phyloP scores from a whole-genome alignment of 2,888 invertebrate species.

The Baronia brevicornis region DNA sequence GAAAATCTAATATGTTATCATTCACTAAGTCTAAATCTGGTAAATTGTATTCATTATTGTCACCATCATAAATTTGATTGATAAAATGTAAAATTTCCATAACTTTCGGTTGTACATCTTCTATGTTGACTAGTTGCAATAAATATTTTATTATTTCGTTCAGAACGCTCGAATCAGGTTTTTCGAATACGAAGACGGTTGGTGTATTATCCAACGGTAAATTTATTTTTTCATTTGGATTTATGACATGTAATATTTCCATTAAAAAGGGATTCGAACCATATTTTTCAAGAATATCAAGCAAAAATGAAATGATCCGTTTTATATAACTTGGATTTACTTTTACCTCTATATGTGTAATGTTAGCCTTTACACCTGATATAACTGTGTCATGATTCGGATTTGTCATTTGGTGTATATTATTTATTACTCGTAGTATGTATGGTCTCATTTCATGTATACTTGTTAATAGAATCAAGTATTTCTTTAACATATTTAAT shows the following conservation, averaged over 20 bases:
- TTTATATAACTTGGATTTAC: constrained; percentile 4
- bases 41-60: neutral
- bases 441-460: constrained; percentile 1
- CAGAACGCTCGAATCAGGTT: neutral
- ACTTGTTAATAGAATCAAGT: constrained; percentile 2
- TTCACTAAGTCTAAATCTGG: neutral
- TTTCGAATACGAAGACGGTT: neutral
- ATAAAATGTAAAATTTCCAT: constrained; percentile 7
- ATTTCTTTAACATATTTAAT: constrained; percentile 1
- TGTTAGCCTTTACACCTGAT: neutral
- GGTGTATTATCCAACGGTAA: too few relatives aligned
- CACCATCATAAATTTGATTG: constrained; percentile 3
- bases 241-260: constrained; percentile 2
- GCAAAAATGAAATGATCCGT: constrained; percentile 5
- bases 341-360: constrained; percentile 1
- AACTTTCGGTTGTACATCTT: constrained; percentile 2
- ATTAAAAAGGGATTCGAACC: constrained; percentile 1
- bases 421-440: constrained; percentile 1
- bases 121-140: constrained; percentile 1
- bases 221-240: neutral
- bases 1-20: constrained; percentile 1
- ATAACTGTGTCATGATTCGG: neutral
- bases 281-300: constrained; percentile 1
- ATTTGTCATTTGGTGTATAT: neutral
- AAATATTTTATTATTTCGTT: constrained; percentile 1